phyloP scores from a whole-genome alignment of 2,888 invertebrate species.

The Sinotaia quadrata region DNA sequence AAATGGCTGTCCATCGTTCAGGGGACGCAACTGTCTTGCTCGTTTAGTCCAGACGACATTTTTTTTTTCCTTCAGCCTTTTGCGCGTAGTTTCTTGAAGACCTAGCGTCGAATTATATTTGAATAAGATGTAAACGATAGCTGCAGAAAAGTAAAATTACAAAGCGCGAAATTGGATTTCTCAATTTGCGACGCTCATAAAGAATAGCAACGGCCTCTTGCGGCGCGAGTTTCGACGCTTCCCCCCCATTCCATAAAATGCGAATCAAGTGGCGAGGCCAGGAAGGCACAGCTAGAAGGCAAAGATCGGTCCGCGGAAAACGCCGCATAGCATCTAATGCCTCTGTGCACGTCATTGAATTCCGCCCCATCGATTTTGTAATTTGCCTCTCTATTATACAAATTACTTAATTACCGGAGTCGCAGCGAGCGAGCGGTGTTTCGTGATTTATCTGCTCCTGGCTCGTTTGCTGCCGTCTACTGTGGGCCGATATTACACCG shows the following conservation, averaged over 20 bases:
- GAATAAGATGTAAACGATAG: slow-evolving; percentile 38
- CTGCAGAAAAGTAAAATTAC: slow-evolving; percentile 41
- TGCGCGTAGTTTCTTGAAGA: slow-evolving; percentile 10
- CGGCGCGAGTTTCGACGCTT: slow-evolving; percentile 6
- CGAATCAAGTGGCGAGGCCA: slow-evolving; percentile 26
- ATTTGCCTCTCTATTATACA: slow-evolving; percentile 51
- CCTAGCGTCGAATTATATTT: slow-evolving; percentile 14
- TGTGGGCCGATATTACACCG: slow-evolving; percentile 30
- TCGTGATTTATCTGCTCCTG: slow-evolving; percentile 41
- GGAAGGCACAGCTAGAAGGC: slow-evolving; percentile 16
- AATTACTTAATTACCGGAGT: slow-evolving; percentile 49
- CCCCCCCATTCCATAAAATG: slow-evolving; percentile 22
- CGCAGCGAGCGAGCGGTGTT: slow-evolving; percentile 28
- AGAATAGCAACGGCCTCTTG: neutral
- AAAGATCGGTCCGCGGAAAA: slow-evolving; percentile 20
- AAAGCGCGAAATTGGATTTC: slow-evolving; percentile 42
- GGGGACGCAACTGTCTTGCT: slow-evolving; percentile 14
- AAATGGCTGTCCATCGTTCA: neutral
- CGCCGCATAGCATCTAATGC: slow-evolving; percentile 18
- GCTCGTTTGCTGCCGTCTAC: slow-evolving; percentile 31
- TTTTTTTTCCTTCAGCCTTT: slow-evolving; percentile 10
- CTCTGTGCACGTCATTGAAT: slow-evolving; percentile 34
- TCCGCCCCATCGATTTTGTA: slow-evolving; percentile 45
- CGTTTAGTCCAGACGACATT: slow-evolving; percentile 12
- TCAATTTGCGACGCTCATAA: slow-evolving; percentile 36